phyloP scores from a whole-genome alignment of 2,797 vertebrate species.

The Tiaroga cobitis region DNA sequence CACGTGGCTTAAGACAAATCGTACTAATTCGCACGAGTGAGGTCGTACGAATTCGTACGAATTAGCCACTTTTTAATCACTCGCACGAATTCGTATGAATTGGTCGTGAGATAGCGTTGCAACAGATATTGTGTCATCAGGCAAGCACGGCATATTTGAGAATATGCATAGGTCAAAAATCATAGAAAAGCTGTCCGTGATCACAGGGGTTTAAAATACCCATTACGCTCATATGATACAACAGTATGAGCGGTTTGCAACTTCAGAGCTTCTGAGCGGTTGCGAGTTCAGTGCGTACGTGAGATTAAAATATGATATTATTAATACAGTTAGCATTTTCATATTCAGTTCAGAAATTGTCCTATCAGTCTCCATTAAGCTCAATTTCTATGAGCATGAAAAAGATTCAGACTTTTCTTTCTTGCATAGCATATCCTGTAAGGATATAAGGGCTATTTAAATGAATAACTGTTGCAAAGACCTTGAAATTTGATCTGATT shows the following conservation, averaged over 20 bases:
- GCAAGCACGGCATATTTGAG: not conserved
- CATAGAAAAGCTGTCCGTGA: not conserved
- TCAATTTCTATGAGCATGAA: constrained; percentile 22
- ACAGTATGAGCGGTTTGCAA: not conserved
- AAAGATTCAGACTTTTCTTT: constrained; percentile 30
- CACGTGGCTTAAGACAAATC: too few species aligned
- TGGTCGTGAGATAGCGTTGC: too few species aligned
- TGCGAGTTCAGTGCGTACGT: constrained; percentile 49
- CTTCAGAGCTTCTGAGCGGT: too few species aligned
- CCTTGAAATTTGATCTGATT: not conserved
- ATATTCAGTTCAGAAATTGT: constrained; percentile 33
- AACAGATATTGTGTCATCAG: not conserved
- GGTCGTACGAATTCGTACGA: too few species aligned
- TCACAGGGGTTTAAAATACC: not conserved
- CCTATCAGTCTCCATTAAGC: constrained; percentile 48
- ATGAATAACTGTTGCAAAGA: not conserved
- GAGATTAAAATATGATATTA: constrained; percentile 44
- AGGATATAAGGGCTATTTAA: constrained; percentile 5
- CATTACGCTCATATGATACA: not conserved
- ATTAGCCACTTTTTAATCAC: too few species aligned
- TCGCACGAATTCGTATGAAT: too few species aligned
- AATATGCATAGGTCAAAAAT: not conserved
- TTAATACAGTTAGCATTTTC: constrained; percentile 53
- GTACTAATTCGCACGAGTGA: too few species aligned
- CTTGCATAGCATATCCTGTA: not conserved